These are phyloP conservation scores for Conger conger DNA, from an alignment of 2,113 vertebrate species.

Conservation along the genomic window DNA sequence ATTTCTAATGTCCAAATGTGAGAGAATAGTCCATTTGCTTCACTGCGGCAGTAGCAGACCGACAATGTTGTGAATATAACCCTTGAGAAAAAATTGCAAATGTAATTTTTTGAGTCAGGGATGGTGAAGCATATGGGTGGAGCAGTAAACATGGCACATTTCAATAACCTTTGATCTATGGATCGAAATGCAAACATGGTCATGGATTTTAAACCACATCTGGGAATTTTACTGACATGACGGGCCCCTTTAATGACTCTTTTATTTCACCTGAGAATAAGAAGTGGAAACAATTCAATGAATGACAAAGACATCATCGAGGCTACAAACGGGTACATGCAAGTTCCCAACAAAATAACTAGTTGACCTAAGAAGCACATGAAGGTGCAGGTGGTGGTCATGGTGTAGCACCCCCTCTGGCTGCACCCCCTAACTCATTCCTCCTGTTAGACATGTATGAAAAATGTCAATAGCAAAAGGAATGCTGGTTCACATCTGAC, in stretches of 20 bases:
- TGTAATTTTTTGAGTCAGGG: too few relatives aligned
- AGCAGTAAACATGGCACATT: background rate
- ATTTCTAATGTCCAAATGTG: background rate
- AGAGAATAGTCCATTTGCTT: background rate
- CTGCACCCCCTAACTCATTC: background rate
- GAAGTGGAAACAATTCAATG: conserved; percentile 31
- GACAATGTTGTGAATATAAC: background rate
- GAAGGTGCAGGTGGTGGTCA: background rate
- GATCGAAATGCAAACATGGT: background rate
- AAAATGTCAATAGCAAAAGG: background rate
- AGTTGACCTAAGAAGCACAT: conserved; percentile 42
- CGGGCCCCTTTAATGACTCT: background rate
- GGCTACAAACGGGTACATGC: conserved; percentile 45
- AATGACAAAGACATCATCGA: conserved; percentile 30
- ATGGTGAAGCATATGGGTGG: background rate
- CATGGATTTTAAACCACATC: background rate
- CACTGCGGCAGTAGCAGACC: background rate
- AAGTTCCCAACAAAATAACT: conserved; percentile 47
- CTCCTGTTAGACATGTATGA: background rate
- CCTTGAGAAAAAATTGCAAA: background rate
- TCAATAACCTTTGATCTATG: conserved; percentile 1
- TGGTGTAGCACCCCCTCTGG: background rate
- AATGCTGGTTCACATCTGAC: background rate
- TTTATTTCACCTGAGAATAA: conserved; percentile 14
- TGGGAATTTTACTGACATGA: background rate